Evolutionary conservation across 2,797 vertebrate species (phyloP).

Genomic region (Platalea minor): DNA sequence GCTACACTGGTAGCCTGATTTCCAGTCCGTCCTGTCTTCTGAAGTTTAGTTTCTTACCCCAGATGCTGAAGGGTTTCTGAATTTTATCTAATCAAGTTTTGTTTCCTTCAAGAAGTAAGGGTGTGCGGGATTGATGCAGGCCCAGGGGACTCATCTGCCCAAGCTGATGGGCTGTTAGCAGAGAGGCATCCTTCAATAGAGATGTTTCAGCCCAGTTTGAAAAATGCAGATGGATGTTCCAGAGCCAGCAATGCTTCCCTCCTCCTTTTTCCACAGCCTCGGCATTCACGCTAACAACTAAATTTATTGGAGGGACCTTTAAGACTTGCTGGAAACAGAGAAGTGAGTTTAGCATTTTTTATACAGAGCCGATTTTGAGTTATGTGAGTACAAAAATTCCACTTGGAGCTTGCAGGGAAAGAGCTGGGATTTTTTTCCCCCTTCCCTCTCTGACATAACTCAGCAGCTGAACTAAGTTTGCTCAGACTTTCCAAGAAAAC

Average conservation of each 20-base stretch:
- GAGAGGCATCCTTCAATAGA: neutral
- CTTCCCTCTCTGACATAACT: neutral
- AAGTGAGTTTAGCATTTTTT: neutral
- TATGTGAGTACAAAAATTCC: neutral
- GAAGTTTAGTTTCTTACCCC: neutral
- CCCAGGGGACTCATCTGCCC: neutral
- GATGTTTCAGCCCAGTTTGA: neutral
- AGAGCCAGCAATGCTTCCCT: neutral
- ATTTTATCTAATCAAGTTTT: neutral
- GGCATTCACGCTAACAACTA: neutral
- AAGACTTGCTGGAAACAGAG: neutral
- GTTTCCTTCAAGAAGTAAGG: neutral
- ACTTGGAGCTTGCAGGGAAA: neutral
- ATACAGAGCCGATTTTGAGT: neutral
- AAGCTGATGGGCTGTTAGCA: neutral
- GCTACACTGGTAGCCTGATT: neutral
- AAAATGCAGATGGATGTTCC: neutral
- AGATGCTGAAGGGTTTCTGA: neutral
- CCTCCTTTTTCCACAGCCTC: neutral
- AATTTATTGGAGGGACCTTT: neutral
- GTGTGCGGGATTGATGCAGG: too few relatives aligned
- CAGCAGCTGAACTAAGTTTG: constrained; percentile 14
- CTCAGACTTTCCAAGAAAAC: constrained; percentile 47
- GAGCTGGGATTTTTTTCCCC: neutral
- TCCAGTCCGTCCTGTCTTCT: neutral